phyloP scores from a whole-genome alignment of 2,113 vertebrate species.

The Vidua chalybeata region DNA sequence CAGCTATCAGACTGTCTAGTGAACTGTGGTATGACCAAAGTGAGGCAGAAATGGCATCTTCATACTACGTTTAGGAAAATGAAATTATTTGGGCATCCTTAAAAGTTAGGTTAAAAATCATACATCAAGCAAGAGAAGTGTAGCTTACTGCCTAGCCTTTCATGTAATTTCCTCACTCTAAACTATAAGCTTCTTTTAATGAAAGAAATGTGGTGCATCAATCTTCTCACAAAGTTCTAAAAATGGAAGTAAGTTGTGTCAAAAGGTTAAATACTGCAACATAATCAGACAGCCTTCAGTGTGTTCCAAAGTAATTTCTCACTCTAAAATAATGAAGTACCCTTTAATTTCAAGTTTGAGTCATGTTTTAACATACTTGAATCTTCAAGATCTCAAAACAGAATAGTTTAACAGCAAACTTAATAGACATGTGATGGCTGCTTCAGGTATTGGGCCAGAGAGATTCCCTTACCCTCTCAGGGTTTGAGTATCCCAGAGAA shows the following conservation, averaged over 20 bases:
- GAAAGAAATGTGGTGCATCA: not conserved
- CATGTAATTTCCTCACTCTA: not conserved
- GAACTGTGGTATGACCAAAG: not conserved
- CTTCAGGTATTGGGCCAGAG: not conserved
- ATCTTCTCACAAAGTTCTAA: not conserved
- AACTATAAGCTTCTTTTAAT: not conserved
- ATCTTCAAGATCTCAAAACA: not conserved
- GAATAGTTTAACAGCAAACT: not conserved
- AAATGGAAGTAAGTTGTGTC: not conserved
- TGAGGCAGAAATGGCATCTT: not conserved
- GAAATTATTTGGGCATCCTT: not conserved
- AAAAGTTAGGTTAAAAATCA: not conserved
- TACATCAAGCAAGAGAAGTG: not conserved
- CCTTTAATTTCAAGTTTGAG: not conserved
- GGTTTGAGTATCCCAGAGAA: not conserved
- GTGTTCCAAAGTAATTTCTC: not conserved
- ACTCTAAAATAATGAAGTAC: not conserved
- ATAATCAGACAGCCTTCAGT: not conserved
- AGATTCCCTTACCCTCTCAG: accelerated
- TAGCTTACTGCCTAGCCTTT: not conserved
- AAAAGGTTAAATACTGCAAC: not conserved
- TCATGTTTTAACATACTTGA: not conserved
- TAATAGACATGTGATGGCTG: not conserved
- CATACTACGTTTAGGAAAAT: accelerated
- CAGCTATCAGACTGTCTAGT: not conserved